phyloP scores from a whole-genome alignment of 2,113 vertebrate genomes.

The Chascanopsetta lugubris region DNA sequence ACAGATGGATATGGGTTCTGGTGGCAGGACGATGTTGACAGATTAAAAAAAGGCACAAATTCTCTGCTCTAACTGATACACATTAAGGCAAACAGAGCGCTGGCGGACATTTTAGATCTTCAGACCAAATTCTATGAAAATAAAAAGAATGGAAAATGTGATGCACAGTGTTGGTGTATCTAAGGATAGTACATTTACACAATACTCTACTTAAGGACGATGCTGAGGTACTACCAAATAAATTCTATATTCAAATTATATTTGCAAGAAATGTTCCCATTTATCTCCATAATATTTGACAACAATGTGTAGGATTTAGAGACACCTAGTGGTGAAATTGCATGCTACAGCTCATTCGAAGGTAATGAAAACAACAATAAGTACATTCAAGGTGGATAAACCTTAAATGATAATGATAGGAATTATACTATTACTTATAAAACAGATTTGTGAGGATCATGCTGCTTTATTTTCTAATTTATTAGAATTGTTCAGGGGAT shows the following conservation, averaged over 20 bases:
- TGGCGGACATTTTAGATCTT: conserved; percentile 33
- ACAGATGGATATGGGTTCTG: conserved; percentile 42
- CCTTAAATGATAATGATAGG: no score
- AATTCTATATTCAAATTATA: not conserved
- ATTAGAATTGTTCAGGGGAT: no score
- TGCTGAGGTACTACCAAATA: not conserved
- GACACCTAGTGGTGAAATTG: no score
- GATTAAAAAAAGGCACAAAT: conserved; percentile 31
- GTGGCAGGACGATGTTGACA: conserved; percentile 43
- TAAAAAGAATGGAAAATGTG: conserved; percentile 19
- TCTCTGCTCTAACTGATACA: conserved; percentile 42
- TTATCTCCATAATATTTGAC: no score
- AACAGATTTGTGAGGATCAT: no score
- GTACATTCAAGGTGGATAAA: no score
- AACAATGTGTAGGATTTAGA: no score
- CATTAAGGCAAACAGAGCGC: conserved; percentile 40
- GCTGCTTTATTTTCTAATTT: no score
- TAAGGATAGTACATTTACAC: not conserved
- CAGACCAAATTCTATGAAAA: conserved; percentile 5
- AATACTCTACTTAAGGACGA: not conserved
- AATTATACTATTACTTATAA: no score
- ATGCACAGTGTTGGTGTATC: no score
- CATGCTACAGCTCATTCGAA: no score
- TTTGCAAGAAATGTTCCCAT: not conserved
- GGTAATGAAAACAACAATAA: no score